phyloP scores from a whole-genome alignment of 2,888 invertebrate genomes.

The Diaphora mendica region DNA sequence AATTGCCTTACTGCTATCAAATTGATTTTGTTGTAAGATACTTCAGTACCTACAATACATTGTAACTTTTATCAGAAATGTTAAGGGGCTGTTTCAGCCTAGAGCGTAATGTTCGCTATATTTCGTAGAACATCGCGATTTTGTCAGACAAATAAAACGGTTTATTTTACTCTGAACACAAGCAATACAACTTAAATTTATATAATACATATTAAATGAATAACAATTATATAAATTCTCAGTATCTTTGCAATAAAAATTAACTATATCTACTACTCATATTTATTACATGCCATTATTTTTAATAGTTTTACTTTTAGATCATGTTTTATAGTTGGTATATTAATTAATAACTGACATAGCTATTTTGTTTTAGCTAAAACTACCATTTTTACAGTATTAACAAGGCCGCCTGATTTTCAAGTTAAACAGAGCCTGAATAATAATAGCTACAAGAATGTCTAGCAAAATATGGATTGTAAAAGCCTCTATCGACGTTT shows the following conservation, averaged over 20 bases:
- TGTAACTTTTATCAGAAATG: slow-evolving; percentile 3
- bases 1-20: not conserved
- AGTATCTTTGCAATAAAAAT: not conserved
- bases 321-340: not conserved
- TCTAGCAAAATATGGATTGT: no score
- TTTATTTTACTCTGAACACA: not conserved
- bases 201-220: not conserved
- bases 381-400: not conserved
- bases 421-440: not conserved
- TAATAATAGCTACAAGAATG: not conserved
- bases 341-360: not conserved
- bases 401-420: not conserved
- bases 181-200: not conserved
- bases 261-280: not conserved
- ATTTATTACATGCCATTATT: not conserved
- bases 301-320: not conserved
- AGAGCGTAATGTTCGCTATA: not conserved
- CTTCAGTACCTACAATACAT: not conserved
- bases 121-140: not conserved
- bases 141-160: not conserved
- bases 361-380: not conserved
- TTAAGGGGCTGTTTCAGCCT: not conserved
- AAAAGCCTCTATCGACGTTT: no score
- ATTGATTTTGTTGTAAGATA: not conserved
- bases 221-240: not conserved